Evolutionary conservation across 2,113 vertebrate species (phyloP), one percentile per base, ranked within the genome.

Genomic region (Dromiciops gliroides): DNA sequence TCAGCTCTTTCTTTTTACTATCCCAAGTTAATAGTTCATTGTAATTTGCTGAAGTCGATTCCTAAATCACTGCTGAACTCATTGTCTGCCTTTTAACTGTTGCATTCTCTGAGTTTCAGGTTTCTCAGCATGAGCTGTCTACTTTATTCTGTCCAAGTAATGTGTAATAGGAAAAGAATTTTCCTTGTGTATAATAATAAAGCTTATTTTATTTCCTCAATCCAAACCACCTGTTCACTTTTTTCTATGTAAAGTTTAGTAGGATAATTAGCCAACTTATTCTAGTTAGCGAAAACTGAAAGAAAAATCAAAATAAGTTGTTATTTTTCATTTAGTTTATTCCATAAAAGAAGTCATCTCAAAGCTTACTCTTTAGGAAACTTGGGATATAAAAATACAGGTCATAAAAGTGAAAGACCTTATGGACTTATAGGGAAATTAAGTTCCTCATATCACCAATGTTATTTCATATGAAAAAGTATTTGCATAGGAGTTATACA

Each of bases 61-160:
- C 93, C n/a, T 95, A 95, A 98, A 97, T 97, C 97, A 97, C 95
- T 94, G 96, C 92, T 1, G 48, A 97, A 93, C 95, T 96, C 93
- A 98, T 96, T 97, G 96, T 98, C 94, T 98, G 95, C 91, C 94
- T 97, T 98, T 97, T 98, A 98, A 98, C 97, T 98, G 96, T 96
- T 98, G 97, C 96, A 97, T 98, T 98, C 96, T 97, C 95, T 0
- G 14, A 97, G 96, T 98, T 97, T 99, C 99, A 98, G 94, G 97
- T 98, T 98, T 98, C 99, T 97, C 98, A 99, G 98, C 98, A 98
- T 98, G 98, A 98, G 98, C 98, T 98, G 97, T 98, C 98, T 98
- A 95, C 96, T 98, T 98, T 98, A 98, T 98, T 98, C 97, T 96
- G 95, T 94, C 96, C 97, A 98, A 98, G 95, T 89, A 97, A 96